Percentiles rank a stretch among this genome's conserved stretches.
phyloP scores from a whole-genome alignment of 2,888 invertebrate genomes.

The Boloria selene region DNA sequence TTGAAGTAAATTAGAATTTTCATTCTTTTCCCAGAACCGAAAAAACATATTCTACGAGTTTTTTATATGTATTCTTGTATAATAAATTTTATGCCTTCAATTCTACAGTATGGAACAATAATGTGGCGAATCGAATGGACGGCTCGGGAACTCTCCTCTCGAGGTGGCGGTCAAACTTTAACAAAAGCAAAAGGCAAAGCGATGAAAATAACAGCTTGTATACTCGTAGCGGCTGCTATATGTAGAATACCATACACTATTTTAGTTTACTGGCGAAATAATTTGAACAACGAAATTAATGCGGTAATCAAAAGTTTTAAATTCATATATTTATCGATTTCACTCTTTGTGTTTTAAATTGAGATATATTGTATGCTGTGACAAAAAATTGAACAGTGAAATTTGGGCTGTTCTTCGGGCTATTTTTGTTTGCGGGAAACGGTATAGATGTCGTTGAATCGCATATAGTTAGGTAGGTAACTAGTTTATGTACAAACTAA shows the following conservation, averaged over 20 bases:
- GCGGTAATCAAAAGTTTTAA: constrained; percentile 53
- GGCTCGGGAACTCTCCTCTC: constrained; percentile 83
- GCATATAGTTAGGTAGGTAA: no score
- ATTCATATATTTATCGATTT: not conserved
- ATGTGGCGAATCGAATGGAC: constrained; percentile 84
- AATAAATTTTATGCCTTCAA: no score
- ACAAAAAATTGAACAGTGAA: no score
- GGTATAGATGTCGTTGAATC: no score
- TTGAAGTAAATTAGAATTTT: no score
- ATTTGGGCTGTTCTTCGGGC: no score
- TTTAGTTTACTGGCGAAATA: constrained; percentile 85
- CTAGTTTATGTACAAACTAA: no score
- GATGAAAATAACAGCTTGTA: constrained; percentile 86
- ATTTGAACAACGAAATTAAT: constrained; percentile 71
- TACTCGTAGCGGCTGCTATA: constrained; percentile 85
- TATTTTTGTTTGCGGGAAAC: no score
- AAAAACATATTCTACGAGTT: no score
- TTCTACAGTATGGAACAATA: constrained; percentile 63
- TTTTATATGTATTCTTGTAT: not conserved
- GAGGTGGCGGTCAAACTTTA: constrained; percentile 83
- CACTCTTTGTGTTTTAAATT: no score
- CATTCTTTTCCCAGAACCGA: no score
- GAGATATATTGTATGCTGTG: not conserved
- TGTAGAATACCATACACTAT: constrained; percentile 89
- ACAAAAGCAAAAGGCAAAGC: constrained; percentile 85